Conservation (phyloP, 2,797 vertebrate species). For the Alcedo atthis region DNA sequence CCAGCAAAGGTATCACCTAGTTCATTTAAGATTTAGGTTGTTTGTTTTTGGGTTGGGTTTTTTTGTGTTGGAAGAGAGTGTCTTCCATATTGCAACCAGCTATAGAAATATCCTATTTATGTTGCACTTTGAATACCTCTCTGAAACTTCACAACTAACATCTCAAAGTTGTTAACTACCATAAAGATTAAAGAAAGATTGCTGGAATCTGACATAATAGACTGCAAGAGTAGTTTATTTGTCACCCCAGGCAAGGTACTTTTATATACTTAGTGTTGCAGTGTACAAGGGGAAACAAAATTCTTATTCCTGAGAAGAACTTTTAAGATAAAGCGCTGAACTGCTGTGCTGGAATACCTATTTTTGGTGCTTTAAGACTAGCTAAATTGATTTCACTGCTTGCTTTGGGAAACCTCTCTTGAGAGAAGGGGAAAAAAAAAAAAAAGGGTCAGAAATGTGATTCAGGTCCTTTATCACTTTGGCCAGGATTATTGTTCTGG, state of each 20-base stretch:
- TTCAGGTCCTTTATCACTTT: not conserved
- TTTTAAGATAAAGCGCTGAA: not conserved
- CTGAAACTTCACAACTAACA: not conserved
- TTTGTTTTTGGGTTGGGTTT: not conserved
- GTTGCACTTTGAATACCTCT: not conserved
- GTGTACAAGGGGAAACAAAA: not conserved
- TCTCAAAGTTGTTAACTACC: not conserved
- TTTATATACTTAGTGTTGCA: rapidly evolving
- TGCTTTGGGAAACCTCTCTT: not conserved
- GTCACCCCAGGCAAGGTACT: not conserved
- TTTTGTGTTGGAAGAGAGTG: not conserved
- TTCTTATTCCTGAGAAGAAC: not conserved
- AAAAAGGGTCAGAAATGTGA: not conserved
- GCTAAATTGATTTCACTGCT: not conserved
- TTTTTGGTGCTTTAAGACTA: not conserved
- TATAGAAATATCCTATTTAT: not conserved
- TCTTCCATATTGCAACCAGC: not conserved
- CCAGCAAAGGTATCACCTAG: not conserved
- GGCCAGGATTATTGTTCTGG: not conserved
- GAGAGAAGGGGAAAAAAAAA: not conserved
- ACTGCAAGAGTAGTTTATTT: not conserved
- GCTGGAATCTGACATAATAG: not conserved
- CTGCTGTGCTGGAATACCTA: not conserved
- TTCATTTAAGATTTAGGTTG: not conserved
- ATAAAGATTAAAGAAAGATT: not conserved